Evolutionary conservation across 2,797 vertebrate genomes (phyloP), one percentile per base, ranked within the genome.

Genomic region (Malurus leucopterus): DNA sequence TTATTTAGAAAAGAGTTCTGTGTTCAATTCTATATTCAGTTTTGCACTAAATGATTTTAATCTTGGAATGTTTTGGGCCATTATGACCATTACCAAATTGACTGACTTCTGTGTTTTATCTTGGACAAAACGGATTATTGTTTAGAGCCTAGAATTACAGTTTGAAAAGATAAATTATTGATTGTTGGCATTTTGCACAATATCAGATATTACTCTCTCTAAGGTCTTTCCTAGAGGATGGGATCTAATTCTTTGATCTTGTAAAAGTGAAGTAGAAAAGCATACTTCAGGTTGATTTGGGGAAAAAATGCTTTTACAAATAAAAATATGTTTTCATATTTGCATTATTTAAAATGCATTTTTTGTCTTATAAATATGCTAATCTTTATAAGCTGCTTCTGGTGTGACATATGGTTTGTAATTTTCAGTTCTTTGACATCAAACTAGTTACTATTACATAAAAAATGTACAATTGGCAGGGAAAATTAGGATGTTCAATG

Each of bases 361-460:
- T 90, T 95, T 91, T 70, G 41, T 73, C 84, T 92, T 79, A 90
- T 84, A 92, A 93, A 86, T 95, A 94, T 94, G 88, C 58, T 93
- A 88, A 95, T 94, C 84, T 92, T 88, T 61, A 64, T 85, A 88
- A 95, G 78, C 88, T 76, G 74, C 68, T 92, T 95, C 92, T 94
- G 81, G 72, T 94, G 70, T 90, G 86, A 91, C 88, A 92, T 92
- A 92, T 90, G 95, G 88, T 79, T 90, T 94, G 71, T 84, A 82
- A 90, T 93, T 93, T 93, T 93, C 90, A 91, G 24, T 92, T 95
- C 90, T 94, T 90, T 94, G 90, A 93, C 92, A 95, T 94, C 86
- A 94, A 71, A 78, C 81, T 90, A 86, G 84, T 93, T 94, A 79
- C 46, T 73, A 68, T 88, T 94, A 88, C 64, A 91, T 73, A 70